Evolutionary conservation across 1,140 invertebrate genomes (phyloP), one percentile per base, ranked within the genome.

Genomic region (Cardiocondyla obscurior): DNA sequence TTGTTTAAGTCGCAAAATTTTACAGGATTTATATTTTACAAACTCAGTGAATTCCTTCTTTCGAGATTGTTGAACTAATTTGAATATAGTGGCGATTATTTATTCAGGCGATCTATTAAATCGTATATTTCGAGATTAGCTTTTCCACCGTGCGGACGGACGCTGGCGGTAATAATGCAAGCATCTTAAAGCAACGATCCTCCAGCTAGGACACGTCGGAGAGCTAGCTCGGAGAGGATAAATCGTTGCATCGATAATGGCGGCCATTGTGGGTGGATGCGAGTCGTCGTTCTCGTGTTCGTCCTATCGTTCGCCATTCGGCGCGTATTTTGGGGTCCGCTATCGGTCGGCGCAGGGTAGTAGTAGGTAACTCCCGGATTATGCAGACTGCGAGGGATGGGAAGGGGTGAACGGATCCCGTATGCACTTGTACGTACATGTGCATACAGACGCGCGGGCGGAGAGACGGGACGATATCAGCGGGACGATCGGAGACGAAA

Each of bases 211-310:
- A 74, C 53, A 55, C 22, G 81, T 19, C 10, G 33, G 8, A 3
- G n/a, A 25, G 22, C 6, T 49, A 28, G 58, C 30, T 51, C 42
- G 76, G 73, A 84, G 85, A 83, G 83, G 81, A 88, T 87, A 89
- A 89, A 91, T 91, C 88, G 89, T 90, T 91, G 90, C 90, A 89
- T 91, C 88, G 88, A 86, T 91, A 91, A 91, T 91, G 90, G 90
- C 90, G 74, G 88, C 89, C 88, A 89, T 91, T 91, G 90, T 90
- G 81, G 82, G 74, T 87, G 72, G 81, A 88, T 81, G 86, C 83
- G 85, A 77, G 67, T 57, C 70, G 55, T 73, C 58, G 85, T 49
- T 53, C 77, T 77, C 83, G 85, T 82, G 74, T 84, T 55, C 44
- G 72, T 79, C 85, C 74, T 53, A 85, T 85, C 70, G 51, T 72